Conservation (phyloP, 2,888 invertebrate genomes). For the Zonitis immaculata region DNA sequence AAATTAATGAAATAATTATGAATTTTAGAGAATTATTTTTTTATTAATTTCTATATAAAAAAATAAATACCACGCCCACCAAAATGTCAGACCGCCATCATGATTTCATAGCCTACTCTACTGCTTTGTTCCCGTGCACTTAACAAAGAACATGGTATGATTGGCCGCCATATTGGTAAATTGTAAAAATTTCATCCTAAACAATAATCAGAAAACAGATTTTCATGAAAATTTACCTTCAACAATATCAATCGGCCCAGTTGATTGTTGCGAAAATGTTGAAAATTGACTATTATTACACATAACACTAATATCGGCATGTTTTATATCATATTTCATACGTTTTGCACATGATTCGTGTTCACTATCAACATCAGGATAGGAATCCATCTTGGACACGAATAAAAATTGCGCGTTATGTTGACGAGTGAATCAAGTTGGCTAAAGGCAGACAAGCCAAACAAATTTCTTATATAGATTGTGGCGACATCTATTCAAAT, state of each 20-base stretch:
- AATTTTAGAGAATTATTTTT: conserved; percentile 19
- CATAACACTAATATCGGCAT: conserved; percentile 42
- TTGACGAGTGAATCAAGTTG: background rate
- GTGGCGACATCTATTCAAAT: background rate
- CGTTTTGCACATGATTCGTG: conserved; percentile 48
- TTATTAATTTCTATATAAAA: conserved; percentile 20
- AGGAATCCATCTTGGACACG: conserved; percentile 51
- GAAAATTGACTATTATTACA: conserved; percentile 43
- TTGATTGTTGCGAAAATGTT: conserved; percentile 40
- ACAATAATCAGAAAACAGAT: conserved; percentile 43
- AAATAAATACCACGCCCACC: conserved; percentile 48
- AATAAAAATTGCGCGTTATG: conserved; percentile 36
- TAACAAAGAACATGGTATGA: background rate
- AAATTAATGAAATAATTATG: conserved; percentile 4
- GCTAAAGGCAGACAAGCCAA: background rate
- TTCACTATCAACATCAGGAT: conserved; percentile 44
- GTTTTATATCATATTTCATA: conserved; percentile 44
- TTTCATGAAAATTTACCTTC: conserved; percentile 49
- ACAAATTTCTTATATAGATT: background rate
- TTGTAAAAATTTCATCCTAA: conserved; percentile 38
- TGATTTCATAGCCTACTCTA: conserved; percentile 14
- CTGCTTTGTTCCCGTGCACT: conserved; percentile 37
- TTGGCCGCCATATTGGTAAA: conserved; percentile 45
- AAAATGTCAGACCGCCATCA: conserved; percentile 41
- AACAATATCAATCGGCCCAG: conserved; percentile 41